Evolutionary conservation across 2,113 vertebrate genomes (phyloP).

Genomic region (Spermophilus dauricus): DNA sequence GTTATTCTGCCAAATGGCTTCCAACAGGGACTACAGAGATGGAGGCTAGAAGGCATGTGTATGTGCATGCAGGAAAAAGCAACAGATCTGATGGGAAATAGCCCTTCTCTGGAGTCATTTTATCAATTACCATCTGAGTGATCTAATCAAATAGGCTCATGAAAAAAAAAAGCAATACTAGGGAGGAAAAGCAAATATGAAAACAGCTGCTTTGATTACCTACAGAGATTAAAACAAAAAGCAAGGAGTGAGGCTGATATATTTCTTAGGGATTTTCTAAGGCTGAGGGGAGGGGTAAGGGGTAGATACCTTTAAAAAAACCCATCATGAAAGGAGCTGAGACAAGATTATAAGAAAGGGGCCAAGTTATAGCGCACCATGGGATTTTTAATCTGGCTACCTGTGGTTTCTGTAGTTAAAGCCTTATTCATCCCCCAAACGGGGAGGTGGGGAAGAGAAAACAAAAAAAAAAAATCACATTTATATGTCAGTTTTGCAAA

Average conservation of each 20-base stretch:
- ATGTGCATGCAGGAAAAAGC: constrained; percentile 78
- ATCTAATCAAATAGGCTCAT: constrained; percentile 84
- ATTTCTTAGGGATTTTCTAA: constrained; percentile 89
- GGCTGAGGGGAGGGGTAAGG: constrained; percentile 85
- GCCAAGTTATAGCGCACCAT: constrained; percentile 89
- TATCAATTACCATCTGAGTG: constrained; percentile 83
- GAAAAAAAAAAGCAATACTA: constrained; percentile 79
- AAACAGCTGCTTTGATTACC: constrained; percentile 87
- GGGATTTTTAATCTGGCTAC: constrained; percentile 93
- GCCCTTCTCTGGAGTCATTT: constrained; percentile 82
- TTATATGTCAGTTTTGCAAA: constrained; percentile 89
- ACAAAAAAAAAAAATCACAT: constrained; percentile 85
- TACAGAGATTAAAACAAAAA: constrained; percentile 88
- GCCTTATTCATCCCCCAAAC: constrained; percentile 88
- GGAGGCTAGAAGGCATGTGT: constrained; percentile 88
- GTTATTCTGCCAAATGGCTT: constrained; percentile 94
- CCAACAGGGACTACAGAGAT: constrained; percentile 94
- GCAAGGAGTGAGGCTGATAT: constrained; percentile 82
- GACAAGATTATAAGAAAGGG: constrained; percentile 92
- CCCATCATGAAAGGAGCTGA: constrained; percentile 91
- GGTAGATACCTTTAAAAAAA: constrained; percentile 90
- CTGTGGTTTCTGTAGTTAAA: constrained; percentile 91
- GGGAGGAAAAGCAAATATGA: constrained; percentile 81
- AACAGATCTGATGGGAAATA: constrained; percentile 85
- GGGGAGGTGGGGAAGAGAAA: constrained; percentile 62